phyloP scores from a whole-genome alignment of 1,140 invertebrate species.

The Medauroidea extradentata region DNA sequence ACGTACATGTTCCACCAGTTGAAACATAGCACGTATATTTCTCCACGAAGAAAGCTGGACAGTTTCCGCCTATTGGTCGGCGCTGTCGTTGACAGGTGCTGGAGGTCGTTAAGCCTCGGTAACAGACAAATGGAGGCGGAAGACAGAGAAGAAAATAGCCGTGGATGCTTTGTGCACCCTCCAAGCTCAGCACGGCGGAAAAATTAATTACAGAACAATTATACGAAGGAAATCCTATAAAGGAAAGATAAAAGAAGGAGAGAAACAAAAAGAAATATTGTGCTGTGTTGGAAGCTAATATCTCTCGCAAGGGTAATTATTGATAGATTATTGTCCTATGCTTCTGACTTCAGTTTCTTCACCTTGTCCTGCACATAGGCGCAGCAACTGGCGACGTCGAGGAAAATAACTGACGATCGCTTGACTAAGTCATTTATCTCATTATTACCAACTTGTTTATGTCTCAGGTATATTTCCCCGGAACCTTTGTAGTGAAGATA shows the following conservation, averaged over 20 bases:
- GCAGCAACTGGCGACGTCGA: background rate
- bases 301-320: constrained; percentile 11
- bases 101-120: constrained; percentile 3
- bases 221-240: background rate
- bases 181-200: background rate
- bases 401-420: background rate
- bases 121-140: constrained; percentile 4
- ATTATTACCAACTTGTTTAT: no score
- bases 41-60: no score
- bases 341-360: no score
- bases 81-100: constrained; percentile 5
- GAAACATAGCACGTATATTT: no score
- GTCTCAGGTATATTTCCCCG: no score
- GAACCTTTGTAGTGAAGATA: no score
- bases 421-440: no score
- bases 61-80: no score
- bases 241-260: background rate
- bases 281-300: background rate
- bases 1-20: no score
- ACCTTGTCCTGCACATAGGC: no score
- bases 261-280: background rate
- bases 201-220: constrained; percentile 6
- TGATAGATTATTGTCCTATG: constrained; percentile 5
- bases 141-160: no score
- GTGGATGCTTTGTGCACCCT: no score